phyloP scores from a whole-genome alignment of 2,113 vertebrate species.

The Benitochromis conjunctus region DNA sequence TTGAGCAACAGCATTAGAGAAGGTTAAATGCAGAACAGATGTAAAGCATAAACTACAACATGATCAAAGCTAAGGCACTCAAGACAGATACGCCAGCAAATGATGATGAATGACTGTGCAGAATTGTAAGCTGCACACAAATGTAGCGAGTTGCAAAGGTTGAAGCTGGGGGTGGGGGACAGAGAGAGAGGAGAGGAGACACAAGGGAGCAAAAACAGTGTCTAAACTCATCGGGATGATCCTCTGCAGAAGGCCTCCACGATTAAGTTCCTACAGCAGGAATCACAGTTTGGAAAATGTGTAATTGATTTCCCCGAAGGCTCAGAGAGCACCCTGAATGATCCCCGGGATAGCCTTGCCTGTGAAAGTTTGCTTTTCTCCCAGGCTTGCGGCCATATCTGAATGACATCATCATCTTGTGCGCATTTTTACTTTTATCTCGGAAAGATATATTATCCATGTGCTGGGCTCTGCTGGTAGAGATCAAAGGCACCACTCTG shows the following conservation, averaged over 20 bases:
- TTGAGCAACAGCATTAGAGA: constrained; percentile 91
- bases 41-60: constrained; percentile 96
- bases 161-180: constrained; percentile 54
- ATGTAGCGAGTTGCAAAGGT: constrained; percentile 85
- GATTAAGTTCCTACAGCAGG: constrained; percentile 59
- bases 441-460: constrained; percentile 78
- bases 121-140: constrained; percentile 90
- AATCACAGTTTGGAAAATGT: constrained; percentile 67
- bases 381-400: constrained; percentile 57
- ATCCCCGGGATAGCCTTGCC: constrained; percentile 58
- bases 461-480: constrained; percentile 57
- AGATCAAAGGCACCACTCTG: constrained; percentile 76
- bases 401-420: constrained; percentile 76
- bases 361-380: constrained; percentile 72
- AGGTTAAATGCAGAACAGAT: constrained; percentile 99
- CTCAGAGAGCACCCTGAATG: constrained; percentile 60
- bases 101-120: constrained; percentile 97
- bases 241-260: constrained; percentile 68
- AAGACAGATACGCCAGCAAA: constrained; percentile 95
- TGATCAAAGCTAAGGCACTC: constrained; percentile 95
- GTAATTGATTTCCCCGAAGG: constrained; percentile 72
- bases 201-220: constrained; percentile 81
- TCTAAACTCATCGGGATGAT: constrained; percentile 81
- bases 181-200: constrained; percentile 49
- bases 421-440: constrained; percentile 82